phyloP scores from a whole-genome alignment of 2,113 vertebrate species.

The Morone saxatilis region DNA sequence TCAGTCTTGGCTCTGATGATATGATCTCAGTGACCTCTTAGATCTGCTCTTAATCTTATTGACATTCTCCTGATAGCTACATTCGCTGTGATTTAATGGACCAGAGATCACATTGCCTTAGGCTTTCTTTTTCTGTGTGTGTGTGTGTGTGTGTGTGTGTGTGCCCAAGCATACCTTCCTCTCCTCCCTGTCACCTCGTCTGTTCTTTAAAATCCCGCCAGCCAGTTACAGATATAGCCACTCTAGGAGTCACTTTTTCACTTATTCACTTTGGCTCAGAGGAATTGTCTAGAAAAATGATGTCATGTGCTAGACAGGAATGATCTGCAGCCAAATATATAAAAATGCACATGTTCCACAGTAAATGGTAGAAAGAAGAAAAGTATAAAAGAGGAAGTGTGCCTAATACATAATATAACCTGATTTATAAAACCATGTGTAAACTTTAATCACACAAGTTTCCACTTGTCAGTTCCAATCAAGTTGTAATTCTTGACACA shows the following conservation, averaged over 20 bases:
- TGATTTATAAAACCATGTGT: background rate
- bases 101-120: constrained; percentile 26
- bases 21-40: constrained; percentile 17
- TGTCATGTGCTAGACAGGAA: background rate
- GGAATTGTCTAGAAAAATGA: background rate
- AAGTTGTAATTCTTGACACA: background rate
- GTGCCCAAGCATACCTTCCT: background rate
- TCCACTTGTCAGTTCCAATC: constrained; percentile 50
- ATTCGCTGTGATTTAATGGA: constrained; percentile 48
- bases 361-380: background rate
- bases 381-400: background rate
- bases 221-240: background rate
- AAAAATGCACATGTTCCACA: background rate
- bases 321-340: constrained; percentile 22
- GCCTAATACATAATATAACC: background rate
- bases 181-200: constrained; percentile 6
- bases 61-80: constrained; percentile 53
- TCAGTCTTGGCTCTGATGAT: constrained; percentile 12
- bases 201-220: constrained; percentile 26
- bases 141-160: constrained; percentile 3
- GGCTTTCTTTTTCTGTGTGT: constrained; percentile 16
- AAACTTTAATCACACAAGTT: constrained; percentile 34
- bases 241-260: background rate
- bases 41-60: constrained; percentile 51
- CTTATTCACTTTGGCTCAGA: background rate